Evolutionary conservation across 2,113 vertebrate genomes (phyloP).

Genomic region (Cinclus cinclus): DNA sequence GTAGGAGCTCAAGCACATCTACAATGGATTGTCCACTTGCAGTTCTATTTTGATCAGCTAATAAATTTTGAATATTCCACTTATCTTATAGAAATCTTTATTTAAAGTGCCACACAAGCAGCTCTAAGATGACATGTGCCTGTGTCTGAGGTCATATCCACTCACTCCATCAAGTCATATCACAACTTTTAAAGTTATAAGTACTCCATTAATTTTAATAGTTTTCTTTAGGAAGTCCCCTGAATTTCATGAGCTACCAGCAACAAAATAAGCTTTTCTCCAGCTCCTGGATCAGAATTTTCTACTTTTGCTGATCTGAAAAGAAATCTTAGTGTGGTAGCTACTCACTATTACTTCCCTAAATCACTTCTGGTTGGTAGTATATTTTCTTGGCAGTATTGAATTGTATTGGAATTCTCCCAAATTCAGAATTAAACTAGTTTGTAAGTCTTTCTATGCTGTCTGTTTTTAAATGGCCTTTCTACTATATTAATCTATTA

Average conservation of each 20-base stretch:
- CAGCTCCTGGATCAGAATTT: not conserved
- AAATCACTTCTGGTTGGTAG: not conserved
- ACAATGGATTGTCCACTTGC: not conserved
- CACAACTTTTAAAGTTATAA: not conserved
- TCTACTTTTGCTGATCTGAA: not conserved
- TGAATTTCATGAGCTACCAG: not conserved
- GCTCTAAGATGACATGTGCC: not conserved
- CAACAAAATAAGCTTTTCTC: not conserved
- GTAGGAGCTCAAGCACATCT: not conserved
- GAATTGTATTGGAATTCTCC: not conserved
- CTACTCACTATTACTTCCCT: not conserved
- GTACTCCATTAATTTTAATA: not conserved
- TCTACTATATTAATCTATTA: constrained; percentile 18
- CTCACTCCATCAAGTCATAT: not conserved
- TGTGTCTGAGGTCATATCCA: not conserved
- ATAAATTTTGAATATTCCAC: not conserved
- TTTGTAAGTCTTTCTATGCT: not conserved
- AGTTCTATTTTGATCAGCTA: not conserved
- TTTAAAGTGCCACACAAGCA: not conserved
- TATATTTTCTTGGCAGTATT: constrained; percentile 7
- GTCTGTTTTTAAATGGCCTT: not conserved
- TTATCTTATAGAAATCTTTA: not conserved
- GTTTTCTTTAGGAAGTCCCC: not conserved
- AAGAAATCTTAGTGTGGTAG: not conserved
- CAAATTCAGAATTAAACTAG: not conserved